Base-by-base conservation (phyloP, 1,140 invertebrate species). In the Epicauta chinensis region DNA sequence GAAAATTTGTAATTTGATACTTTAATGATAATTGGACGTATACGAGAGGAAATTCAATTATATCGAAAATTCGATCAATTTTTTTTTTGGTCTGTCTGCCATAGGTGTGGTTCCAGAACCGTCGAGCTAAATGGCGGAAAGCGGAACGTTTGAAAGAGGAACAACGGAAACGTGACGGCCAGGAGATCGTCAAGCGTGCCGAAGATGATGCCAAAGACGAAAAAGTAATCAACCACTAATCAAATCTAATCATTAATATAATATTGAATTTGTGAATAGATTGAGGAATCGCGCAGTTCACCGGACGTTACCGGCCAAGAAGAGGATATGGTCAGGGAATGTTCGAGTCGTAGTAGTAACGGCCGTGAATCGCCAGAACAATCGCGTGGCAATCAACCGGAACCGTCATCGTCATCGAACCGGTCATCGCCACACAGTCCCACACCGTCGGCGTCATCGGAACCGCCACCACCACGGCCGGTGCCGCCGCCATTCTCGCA, bases 21-120 rank as follows among this genome's bases (percentile, higher is more conserved):
- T 38, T 38, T 37, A 47, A 47, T 38, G 34, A 38, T 35, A 23
- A 47, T 38, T 47, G 10, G 11, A 16, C 15, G 38, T 35, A 35
- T 34, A 35, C 43, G 43, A 23, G 23, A 23, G 4, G 23, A 7
- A 23, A 23, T 23, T 23, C 23, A 23, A 23, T 23, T 23, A 23
- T 23, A 5, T 23, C 23, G 4, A 23, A n/a, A 23, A 45, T 31
- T 45, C 16, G 14, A 34, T 11, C 12, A 52, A 40, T 47, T 59
- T 40, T 58, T 56, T 32, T 73, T 72, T 40, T 23, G 4, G 7
- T 23, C 23, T 23, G 23, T 23, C 2, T 23, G 4, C 23, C 1
- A 23, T 66, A 93, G 91, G 91, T 94, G 2, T 95, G 91, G 92
- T 95, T 95, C 68, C 91, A 95, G 81, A 95, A 95, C 69, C 79